A percentile compares a stretch with the other conserved stretches of the same genome.
Conservation (phyloP, 2,797 vertebrate genomes). For the Lutjanus campechanus region DNA sequence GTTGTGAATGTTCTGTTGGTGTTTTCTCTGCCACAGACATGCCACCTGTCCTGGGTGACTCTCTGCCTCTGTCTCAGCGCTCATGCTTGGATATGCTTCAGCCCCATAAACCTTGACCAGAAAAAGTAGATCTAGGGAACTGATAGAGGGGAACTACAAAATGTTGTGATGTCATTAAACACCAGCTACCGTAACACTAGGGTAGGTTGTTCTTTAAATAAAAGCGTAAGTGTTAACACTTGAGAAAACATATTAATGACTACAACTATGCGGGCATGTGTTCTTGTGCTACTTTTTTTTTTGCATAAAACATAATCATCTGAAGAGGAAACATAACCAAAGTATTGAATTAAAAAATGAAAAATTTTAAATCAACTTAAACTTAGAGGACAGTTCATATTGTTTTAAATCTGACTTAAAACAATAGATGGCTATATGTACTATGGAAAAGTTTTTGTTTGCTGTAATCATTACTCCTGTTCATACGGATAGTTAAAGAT, state of each 20-base stretch:
- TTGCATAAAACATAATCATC: background rate
- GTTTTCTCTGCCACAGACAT: background rate
- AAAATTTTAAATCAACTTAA: background rate
- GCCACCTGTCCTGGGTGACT: background rate
- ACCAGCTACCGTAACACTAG: background rate
- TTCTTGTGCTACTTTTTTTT: background rate
- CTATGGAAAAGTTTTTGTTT: background rate
- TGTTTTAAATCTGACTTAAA: background rate
- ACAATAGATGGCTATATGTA: background rate
- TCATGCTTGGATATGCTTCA: constrained; percentile 1
- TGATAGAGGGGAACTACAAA: background rate
- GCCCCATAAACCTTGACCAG: background rate
- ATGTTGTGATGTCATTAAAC: background rate
- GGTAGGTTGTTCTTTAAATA: background rate
- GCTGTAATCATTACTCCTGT: background rate
- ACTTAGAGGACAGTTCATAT: background rate
- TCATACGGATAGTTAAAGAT: too few relatives aligned
- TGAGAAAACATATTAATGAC: background rate
- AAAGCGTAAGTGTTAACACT: background rate
- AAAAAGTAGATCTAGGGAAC: background rate
- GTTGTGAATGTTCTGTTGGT: background rate
- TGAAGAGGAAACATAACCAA: background rate
- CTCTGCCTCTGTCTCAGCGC: background rate
- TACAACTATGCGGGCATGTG: background rate
- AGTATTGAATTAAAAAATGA: too few relatives aligned